Percentiles rank a stretch among this genome's conserved stretches.
These are phyloP conservation scores for Oryzias melastigma DNA, from an alignment of 2,113 vertebrate species.

Conservation along the genomic window DNA sequence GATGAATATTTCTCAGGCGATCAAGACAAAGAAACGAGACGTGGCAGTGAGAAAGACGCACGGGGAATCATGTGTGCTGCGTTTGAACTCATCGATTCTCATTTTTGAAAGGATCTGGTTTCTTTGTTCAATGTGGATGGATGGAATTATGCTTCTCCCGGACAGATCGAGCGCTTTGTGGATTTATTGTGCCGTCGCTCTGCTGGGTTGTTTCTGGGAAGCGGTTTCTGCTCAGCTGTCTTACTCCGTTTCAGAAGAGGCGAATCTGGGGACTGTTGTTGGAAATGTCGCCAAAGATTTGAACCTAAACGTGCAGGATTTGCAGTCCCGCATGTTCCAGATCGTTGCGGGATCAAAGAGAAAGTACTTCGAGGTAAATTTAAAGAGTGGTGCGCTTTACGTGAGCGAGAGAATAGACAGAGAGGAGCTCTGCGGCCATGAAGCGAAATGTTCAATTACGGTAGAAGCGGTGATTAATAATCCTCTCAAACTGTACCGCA, in stretches of 20 bases:
- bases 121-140: neutral
- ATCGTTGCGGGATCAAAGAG: conserved; percentile 49
- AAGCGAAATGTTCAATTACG: conserved; percentile 38
- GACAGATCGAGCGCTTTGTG: conserved; percentile 8
- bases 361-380: conserved; percentile 65
- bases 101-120: neutral
- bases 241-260: conserved; percentile 65
- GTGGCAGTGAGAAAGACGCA: neutral
- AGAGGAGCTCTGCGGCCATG: conserved; percentile 47
- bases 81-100: too few relatives aligned
- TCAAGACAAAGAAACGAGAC: neutral
- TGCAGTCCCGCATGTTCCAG: conserved; percentile 58
- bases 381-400: conserved; percentile 54
- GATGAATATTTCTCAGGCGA: conserved; percentile 3
- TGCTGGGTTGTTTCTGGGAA: conserved; percentile 52
- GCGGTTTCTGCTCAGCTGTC: conserved; percentile 42
- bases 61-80: too few relatives aligned
- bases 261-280: conserved; percentile 52
- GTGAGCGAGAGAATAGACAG: conserved; percentile 57
- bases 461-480: conserved; percentile 61
- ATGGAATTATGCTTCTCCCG: conserved; percentile 5
- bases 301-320: conserved; percentile 47
- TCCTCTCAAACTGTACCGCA: conserved; percentile 57
- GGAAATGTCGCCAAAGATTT: conserved; percentile 69
- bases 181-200: conserved; percentile 19